These are phyloP conservation scores for Manduca sexta DNA, from an alignment of 1,140 invertebrate species.

Conservation along the genomic window DNA sequence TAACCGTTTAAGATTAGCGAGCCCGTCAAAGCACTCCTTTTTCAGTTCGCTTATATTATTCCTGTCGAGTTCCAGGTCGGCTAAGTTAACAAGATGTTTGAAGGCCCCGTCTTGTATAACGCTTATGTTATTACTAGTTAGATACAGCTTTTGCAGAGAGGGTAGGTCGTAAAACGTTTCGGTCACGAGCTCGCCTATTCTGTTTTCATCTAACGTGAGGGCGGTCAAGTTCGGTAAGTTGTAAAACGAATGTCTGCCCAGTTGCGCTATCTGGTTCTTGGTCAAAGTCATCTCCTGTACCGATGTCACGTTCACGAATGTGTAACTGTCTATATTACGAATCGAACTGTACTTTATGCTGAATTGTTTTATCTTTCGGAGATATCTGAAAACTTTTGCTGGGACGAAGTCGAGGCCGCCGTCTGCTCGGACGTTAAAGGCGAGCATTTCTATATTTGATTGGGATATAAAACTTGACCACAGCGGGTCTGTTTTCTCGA, in stretches of 20 bases:
- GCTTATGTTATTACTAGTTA: slow-evolving; percentile 83
- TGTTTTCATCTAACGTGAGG: slow-evolving; percentile 82
- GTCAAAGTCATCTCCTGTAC: slow-evolving; percentile 80
- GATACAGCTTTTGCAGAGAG: slow-evolving; percentile 77
- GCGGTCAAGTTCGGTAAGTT: slow-evolving; percentile 77
- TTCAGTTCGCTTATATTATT: slow-evolving; percentile 82
- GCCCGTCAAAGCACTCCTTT: slow-evolving; percentile 81
- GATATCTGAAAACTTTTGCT: slow-evolving; percentile 76
- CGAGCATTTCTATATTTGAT: slow-evolving; percentile 77
- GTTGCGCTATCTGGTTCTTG: slow-evolving; percentile 77
- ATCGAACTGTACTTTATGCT: slow-evolving; percentile 82
- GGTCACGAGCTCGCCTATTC: slow-evolving; percentile 80
- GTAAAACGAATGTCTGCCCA: slow-evolving; percentile 80
- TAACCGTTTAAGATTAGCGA: slow-evolving; percentile 78
- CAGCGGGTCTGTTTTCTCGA: slow-evolving; percentile 76
- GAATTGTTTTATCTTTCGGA: slow-evolving; percentile 78
- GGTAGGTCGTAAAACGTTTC: slow-evolving; percentile 83
- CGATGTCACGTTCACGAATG: slow-evolving; percentile 80
- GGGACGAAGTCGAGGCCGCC: slow-evolving; percentile 80
- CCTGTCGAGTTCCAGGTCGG: slow-evolving; percentile 79
- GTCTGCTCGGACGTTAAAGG: slow-evolving; percentile 79
- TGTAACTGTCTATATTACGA: slow-evolving; percentile 76
- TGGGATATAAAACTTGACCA: slow-evolving; percentile 84
- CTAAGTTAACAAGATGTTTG: slow-evolving; percentile 76
- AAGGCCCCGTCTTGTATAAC: slow-evolving; percentile 83